A percentile compares a stretch with the other conserved stretches of the same genome.
phyloP scores from a whole-genome alignment of 30 jellyfish, hydroid and myxozoan species.

The Aurelia coerulea region DNA sequence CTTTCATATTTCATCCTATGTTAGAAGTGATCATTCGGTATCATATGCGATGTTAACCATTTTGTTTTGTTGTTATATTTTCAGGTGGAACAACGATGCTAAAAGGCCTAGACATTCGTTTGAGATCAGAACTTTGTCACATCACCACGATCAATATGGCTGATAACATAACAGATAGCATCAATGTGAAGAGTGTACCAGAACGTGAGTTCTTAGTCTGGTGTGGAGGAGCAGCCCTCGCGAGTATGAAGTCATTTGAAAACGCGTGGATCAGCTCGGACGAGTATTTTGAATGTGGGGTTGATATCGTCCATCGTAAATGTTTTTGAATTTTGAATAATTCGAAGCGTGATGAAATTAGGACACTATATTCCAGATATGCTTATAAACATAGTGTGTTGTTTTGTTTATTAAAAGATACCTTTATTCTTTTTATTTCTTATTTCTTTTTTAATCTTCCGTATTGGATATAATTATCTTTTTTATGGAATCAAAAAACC shows the following conservation, averaged over 20 bases:
- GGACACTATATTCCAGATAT: no score
- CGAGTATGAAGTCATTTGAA: slow-evolving; percentile 67
- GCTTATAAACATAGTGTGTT: no score
- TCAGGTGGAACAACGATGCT: slow-evolving; percentile 95
- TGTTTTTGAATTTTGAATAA: slow-evolving; percentile 59
- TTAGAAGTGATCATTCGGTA: no score
- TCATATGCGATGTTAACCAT: no score
- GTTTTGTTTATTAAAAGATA: no score
- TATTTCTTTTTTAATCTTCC: no score
- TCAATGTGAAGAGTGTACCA: slow-evolving; percentile 49
- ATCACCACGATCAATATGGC: slow-evolving; percentile 5
- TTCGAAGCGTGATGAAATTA: no score
- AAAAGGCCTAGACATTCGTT: slow-evolving; percentile 74
- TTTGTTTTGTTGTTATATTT: background rate
- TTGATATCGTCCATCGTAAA: slow-evolving; percentile 82
- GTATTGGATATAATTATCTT: no score
- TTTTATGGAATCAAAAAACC: no score
- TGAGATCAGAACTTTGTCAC: slow-evolving; percentile 56
- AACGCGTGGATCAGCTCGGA: slow-evolving; percentile 82
- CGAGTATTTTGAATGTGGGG: slow-evolving; percentile 90
- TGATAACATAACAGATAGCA: slow-evolving; percentile 41
- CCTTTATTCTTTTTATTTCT: no score
- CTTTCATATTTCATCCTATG: no score
- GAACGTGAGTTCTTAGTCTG: slow-evolving; percentile 84
- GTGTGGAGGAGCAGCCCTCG: slow-evolving; percentile 94